Base-by-base conservation (phyloP, 2,888 invertebrate genomes). In the Pseudoips prasinana region DNA sequence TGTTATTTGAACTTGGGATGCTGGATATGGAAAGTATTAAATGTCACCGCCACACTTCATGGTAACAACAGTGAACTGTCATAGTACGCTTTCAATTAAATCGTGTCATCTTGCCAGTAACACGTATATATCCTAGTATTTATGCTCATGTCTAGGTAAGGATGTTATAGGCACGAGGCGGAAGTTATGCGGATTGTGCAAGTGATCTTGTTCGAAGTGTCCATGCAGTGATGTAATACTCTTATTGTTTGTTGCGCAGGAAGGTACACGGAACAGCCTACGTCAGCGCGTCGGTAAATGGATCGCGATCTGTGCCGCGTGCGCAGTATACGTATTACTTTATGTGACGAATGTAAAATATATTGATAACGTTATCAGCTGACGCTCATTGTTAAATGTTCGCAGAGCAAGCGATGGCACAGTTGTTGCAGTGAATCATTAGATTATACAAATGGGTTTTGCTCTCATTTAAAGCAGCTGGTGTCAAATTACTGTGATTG, bases 291-390 rank as follows among this genome's bases (percentile, higher is more conserved):
- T 18, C 7, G 20, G 20, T 18, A n/a, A 7, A 20, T 20, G 20
- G 7, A 20, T 5, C 7, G 20, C 7, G 20, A 18, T 18, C 18
- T 5, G 6, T 18, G 18, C 18, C 3, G 20, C 20, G 4, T 2
- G 20, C 20, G 20, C 3, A 5, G 7, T 20, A 3, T 14, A 14
- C 20, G 20, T n/a, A 20, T 7, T 7, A 20, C 7, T 5, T 20
- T 5, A n/a, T 7, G 20, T 38, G 20, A 20, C 20, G 20, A 20
- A 20, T 20, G 20, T 20, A 40, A 52, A 57, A 60, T 60, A 49
- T 20, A 7, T 20, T 20, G 20, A 20, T 20, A 20, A 20, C 20
- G 20, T 20, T 20, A 20, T 20, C 20, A 20, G 20, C 7, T 20
- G 20, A 20, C 20, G 20, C 7, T 20, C n/a, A 20, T 2, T 20